These are phyloP conservation scores for Tragelaphus imberbis DNA, from an alignment of 2,113 vertebrate genomes.

Conservation along the genomic window DNA sequence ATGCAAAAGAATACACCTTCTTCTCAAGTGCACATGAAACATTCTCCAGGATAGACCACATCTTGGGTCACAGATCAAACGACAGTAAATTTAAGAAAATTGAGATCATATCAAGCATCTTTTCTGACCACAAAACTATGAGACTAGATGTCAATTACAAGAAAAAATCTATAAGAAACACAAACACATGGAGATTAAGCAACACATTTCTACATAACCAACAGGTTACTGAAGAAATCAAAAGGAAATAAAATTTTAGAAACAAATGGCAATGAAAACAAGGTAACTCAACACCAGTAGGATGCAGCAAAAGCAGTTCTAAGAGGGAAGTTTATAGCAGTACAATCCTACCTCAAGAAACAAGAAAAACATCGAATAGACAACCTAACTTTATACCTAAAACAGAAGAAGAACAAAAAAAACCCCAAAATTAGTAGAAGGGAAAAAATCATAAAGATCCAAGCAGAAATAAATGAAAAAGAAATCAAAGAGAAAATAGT, in stretches of 20 bases:
- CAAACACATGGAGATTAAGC: neutral
- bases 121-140: neutral
- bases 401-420: neutral
- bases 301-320: neutral
- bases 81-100: neutral
- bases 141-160: neutral
- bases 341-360: neutral
- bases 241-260: neutral
- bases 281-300: neutral
- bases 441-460: neutral
- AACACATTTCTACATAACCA: neutral
- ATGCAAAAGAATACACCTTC: neutral
- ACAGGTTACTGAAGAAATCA: neutral
- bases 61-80: neutral
- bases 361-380: neutral
- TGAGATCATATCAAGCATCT: neutral
- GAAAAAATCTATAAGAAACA: neutral
- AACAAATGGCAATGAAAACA: neutral
- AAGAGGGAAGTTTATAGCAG: neutral
- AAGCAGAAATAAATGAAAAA: neutral
- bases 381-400: neutral
- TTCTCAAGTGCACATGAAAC: neutral
- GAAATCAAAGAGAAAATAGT: neutral
- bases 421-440: neutral
- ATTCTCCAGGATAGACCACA: neutral